A percentile compares a stretch with the other conserved stretches of the same genome.
phyloP scores from a whole-genome alignment of 2,113 vertebrate species.

The Nothobranchius furzeri region DNA sequence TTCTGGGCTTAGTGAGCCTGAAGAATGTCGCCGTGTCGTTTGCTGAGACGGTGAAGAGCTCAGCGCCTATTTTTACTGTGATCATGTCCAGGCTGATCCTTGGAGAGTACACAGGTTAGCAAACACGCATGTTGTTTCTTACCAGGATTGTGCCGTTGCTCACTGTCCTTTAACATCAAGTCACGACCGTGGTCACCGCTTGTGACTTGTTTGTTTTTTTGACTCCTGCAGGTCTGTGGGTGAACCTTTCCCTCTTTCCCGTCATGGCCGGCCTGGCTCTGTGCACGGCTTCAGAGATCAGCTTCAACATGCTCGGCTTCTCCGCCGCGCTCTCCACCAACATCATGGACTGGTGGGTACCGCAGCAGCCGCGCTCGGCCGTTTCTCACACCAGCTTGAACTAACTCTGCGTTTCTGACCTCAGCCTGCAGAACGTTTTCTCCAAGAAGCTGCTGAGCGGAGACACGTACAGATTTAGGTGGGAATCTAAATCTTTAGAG shows the following conservation, averaged over 20 bases:
- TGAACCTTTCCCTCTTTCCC: slow-evolving; percentile 91
- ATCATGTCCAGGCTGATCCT: slow-evolving; percentile 96
- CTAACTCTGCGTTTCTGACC: slow-evolving; percentile 30
- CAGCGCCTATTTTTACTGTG: slow-evolving; percentile 95
- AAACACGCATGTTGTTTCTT: background rate
- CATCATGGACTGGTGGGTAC: slow-evolving; percentile 95
- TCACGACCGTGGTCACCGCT: background rate
- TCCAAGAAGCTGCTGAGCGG: slow-evolving; percentile 97
- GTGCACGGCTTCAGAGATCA: slow-evolving; percentile 92
- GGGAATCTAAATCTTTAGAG: slow-evolving; percentile 21
- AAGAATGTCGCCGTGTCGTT: slow-evolving; percentile 97
- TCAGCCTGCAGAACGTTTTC: slow-evolving; percentile 96
- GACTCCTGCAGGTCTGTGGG: slow-evolving; percentile 84
- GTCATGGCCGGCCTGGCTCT: slow-evolving; percentile 93
- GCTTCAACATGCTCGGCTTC: slow-evolving; percentile 94
- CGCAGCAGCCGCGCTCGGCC: background rate
- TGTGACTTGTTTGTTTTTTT: background rate
- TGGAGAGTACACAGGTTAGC: slow-evolving; percentile 93
- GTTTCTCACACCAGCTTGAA: background rate
- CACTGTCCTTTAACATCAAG: too few species aligned
- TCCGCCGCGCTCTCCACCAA: slow-evolving; percentile 95
- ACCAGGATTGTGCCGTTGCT: too few species aligned
- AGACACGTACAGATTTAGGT: slow-evolving; percentile 97
- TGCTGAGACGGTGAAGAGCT: slow-evolving; percentile 97
- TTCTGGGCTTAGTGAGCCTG: slow-evolving; percentile 93